Base-by-base conservation (phyloP, 2,888 invertebrate genomes). In the Trichopria drosophilae region DNA sequence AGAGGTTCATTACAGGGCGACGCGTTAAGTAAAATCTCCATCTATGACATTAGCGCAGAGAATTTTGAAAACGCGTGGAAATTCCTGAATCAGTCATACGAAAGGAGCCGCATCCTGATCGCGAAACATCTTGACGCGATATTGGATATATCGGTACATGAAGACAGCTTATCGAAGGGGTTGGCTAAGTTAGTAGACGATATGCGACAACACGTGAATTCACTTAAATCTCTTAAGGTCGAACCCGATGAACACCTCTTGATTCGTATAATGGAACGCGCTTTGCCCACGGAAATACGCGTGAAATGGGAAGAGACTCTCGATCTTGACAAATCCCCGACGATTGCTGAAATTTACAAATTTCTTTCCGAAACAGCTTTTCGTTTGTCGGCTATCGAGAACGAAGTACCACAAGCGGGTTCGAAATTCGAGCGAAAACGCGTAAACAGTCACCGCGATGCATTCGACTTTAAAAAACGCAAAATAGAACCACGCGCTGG, bases 161-260 rank as follows among this genome's bases (percentile, higher is more conserved):
- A 32, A 0, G 53, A 51, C 10, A 47, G 50, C 3, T 47, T 51
- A 6, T 37, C 44, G 6, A 44, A 45, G 15, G 49, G 41, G 2
- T 24, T 57, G 12, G 37, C 51, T 13, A 15, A 50, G 32, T 31
- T 61, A 10, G 20, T 47, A 9, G 54, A 59, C 44, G 26, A 43
- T 18, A 35, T 51, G 13, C 31, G 53, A 45, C 51, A 55, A 6
- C 57, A 62, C 20, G 26, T 47, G n/a, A 26, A 36, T 0, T 23
- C 57, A 0, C 44, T 63, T 6, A 23, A 51, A 23, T 48, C 56
- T 3, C 31, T 64, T n/a, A 55, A 51, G 3, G 51, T 57, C 10
- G 53, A 58, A 3, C 13, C 40, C 6, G 53, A 55, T 51, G 54
- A 57, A 31, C 51, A 58, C 9, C 31, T 60, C 6, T 15, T 61